A percentile compares a stretch with the other conserved stretches of the same genome.
phyloP scores from a whole-genome alignment of 2,797 vertebrate genomes.

The Sylvilagus floridanus region DNA sequence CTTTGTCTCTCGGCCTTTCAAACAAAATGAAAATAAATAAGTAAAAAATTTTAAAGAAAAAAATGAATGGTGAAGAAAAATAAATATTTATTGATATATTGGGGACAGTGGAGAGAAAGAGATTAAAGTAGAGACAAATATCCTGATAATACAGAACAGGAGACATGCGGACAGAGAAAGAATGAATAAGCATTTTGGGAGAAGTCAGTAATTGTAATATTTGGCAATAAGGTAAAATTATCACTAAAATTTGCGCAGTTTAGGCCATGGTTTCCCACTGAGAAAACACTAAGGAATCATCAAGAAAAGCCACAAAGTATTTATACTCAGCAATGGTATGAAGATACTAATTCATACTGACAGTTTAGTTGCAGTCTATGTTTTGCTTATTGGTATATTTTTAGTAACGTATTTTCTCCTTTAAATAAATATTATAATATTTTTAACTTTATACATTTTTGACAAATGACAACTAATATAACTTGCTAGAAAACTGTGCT shows the following conservation, averaged over 20 bases:
- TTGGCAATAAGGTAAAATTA: constrained; percentile 67
- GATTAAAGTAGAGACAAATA: background rate
- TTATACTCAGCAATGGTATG: constrained; percentile 74
- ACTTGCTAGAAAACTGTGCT: constrained; percentile 59
- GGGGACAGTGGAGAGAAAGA: background rate
- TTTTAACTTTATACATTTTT: constrained; percentile 75
- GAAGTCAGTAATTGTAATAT: constrained; percentile 62
- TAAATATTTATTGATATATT: background rate
- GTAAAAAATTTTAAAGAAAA: too few relatives aligned
- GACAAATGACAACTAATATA: constrained; percentile 56
- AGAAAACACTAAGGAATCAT: constrained; percentile 64
- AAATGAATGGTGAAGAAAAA: constrained; percentile 7
- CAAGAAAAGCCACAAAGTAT: constrained; percentile 69
- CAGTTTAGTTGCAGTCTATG: constrained; percentile 62
- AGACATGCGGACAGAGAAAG: background rate
- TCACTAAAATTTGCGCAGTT: constrained; percentile 69
- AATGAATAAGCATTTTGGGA: background rate
- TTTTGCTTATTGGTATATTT: constrained; percentile 65
- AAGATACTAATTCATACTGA: constrained; percentile 71
- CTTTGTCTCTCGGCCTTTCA: too few relatives aligned
- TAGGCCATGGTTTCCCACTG: constrained; percentile 48
- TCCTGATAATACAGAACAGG: background rate
- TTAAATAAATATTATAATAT: constrained; percentile 62
- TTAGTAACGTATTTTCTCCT: constrained; percentile 48
- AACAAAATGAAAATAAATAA: too few relatives aligned